Evolutionary conservation across 2,113 vertebrate genomes (phyloP), one percentile per base, ranked within the genome.

Genomic region (Cyprichromis sp.): DNA sequence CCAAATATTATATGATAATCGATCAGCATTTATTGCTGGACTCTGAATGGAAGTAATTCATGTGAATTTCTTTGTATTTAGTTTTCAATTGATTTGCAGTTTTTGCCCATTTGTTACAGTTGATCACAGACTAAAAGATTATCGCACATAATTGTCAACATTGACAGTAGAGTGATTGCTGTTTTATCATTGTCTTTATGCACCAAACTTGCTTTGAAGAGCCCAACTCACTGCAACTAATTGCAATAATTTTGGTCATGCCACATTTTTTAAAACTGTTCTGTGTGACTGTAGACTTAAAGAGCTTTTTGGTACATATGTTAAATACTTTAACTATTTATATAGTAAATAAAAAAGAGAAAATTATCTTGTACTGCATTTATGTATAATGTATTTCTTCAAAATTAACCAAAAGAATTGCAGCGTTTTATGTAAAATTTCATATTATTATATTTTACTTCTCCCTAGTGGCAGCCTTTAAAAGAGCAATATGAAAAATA

Each of bases 301-400:
- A 40, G n/a, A 71, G 12, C 36, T 24, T 71, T 68, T 42, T 71
- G 40, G 38, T 26, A 0, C 66, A 73, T 4, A 17, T 26, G 31
- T 36, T 24, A 45, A 45, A 17, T 45, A 24, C 13, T 73, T 45
- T 73, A 45, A 26, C 21, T 40, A 71, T 21, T 2, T 21, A 68
- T 40, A 24, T 42, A 9, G 11, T 71, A 24, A 42, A 24, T 42
- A 71, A 42, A 24, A 42, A 42, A 9, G n/a, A 71, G 12, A 71
- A 0, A 0, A 24, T 14, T 71, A 0, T 42, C 66, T 71, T 71
- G 66, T 24, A 6, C n/a, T 42, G 0, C n/a, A 45, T 45, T 8
- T 3, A 24, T 2, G 12, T 24, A 24, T 34, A 71, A 40, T 71
- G n/a, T 5, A 71, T 71, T n/a, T 14, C 59, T 63, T 34, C 29